phyloP scores from a whole-genome alignment of 2,797 vertebrate genomes.

The Hafferia zeledoni region DNA sequence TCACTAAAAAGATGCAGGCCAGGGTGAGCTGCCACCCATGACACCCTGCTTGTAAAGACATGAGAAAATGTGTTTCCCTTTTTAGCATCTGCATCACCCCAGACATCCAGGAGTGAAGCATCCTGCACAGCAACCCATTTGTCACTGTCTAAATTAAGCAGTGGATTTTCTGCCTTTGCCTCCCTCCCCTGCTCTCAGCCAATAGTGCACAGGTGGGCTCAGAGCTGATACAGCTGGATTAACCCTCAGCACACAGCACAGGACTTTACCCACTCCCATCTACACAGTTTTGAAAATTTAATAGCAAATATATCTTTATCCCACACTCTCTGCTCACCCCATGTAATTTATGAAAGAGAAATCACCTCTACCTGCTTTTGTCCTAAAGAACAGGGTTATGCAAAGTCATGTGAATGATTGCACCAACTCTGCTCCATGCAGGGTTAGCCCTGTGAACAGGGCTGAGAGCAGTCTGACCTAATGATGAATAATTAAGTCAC shows the following conservation, averaged over 20 bases:
- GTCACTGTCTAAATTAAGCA: constrained; percentile 64
- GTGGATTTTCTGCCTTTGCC: constrained; percentile 41
- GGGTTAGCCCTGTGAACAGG: not conserved
- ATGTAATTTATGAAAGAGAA: not conserved
- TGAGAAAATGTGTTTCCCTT: constrained; percentile 8
- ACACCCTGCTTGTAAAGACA: not conserved
- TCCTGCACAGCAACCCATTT: constrained; percentile 59
- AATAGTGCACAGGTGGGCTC: constrained; percentile 44
- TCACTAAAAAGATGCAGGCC: not conserved
- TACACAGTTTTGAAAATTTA: not conserved
- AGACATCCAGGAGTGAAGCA: constrained; percentile 50
- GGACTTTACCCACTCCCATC: not conserved
- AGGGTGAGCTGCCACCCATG: not conserved
- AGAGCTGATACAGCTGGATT: not conserved
- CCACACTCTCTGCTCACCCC: not conserved
- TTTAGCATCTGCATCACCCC: constrained; percentile 43
- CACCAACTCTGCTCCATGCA: not conserved
- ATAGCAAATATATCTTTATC: not conserved
- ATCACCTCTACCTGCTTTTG: not conserved
- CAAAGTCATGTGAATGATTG: not conserved
- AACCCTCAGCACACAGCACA: not conserved
- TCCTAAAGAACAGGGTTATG: not conserved
- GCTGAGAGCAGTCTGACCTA: not conserved
- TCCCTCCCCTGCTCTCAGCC: constrained; percentile 51
- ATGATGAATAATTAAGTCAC: not conserved